Evolutionary conservation across 2,113 vertebrate species (phyloP), one percentile per base, ranked within the genome.

Genomic region (Vulpes vulpes): DNA sequence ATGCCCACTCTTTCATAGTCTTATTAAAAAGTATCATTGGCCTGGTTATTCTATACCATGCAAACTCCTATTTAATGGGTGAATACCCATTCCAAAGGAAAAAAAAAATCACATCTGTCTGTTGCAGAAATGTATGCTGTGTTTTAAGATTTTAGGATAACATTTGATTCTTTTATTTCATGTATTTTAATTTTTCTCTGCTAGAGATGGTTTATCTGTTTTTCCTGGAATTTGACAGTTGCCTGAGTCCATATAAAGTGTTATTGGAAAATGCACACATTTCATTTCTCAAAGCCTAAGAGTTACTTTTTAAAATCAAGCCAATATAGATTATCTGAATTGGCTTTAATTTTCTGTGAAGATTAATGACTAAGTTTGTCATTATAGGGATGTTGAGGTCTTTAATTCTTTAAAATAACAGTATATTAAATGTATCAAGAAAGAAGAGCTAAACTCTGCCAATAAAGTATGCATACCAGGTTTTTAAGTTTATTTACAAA

Each of bases 401-500:
- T 95, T 91, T 22, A 83, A n/a, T 96, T 90, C 76, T 85, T 92
- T 94, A 95, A 86, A 94, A 64, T 69, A 89, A 74, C 27, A 65
- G 20, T 51, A 60, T 43, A 62, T 85, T 90, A 78, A 81, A 60
- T 84, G 4, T 35, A 59, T 60, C 65, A 65, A 65, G 74, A 92
- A 86, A 86, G 25, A 74, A 79, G 71, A 71, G 60, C 55, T 94
- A 71, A 71, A 27, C 15, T 89, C 65, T 93, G 30, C 25, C 60
- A 86, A 23, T 82, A 14, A 64, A 92, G 89, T 65, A 64, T 65
- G 14, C 22, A 30, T 79, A 60, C 25, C 9, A 64, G 32, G 0
- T 43, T 88, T 87, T 95, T 16, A 82, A 91, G 20, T 89, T 96
- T 95, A 92, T 67, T 95, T 81, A 81, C 43, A 86, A 97, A 82